These are phyloP conservation scores for Anthophora plumipes DNA, from an alignment of 2,888 invertebrate genomes.

Conservation along the genomic window DNA sequence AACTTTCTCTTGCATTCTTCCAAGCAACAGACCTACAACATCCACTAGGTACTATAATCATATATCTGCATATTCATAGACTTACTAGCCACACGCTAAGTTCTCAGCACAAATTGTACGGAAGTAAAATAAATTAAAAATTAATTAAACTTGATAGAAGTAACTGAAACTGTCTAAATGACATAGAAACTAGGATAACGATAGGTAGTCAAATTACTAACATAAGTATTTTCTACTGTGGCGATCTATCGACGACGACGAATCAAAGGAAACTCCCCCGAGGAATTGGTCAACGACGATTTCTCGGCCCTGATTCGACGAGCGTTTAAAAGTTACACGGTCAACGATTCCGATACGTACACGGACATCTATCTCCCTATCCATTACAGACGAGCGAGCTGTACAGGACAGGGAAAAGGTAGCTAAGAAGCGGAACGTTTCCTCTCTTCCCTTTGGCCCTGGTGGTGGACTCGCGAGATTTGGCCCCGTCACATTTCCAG, in stretches of 20 bases:
- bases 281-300: neutral
- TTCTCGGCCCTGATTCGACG: conserved; percentile 14
- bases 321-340: conserved; percentile 21
- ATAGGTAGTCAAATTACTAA: too few species aligned
- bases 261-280: neutral
- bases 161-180: too few species aligned
- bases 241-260: neutral
- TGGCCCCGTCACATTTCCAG: conserved; percentile 55
- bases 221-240: too few species aligned
- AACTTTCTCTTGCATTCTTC: too few species aligned
- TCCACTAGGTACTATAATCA: too few species aligned
- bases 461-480: conserved; percentile 24
- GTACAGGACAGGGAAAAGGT: conserved; percentile 21
- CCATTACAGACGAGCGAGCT: conserved; percentile 31
- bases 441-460: conserved; percentile 2
- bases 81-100: too few species aligned
- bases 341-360: conserved; percentile 17
- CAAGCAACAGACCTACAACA: too few species aligned
- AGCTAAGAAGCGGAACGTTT: conserved; percentile 41
- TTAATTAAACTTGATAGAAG: too few species aligned
- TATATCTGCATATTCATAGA: too few species aligned
- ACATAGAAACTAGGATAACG: too few species aligned
- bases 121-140: too few species aligned
- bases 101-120: too few species aligned
- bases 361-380: conserved; percentile 38